Evolutionary conservation across 2,113 vertebrate genomes (phyloP).

Genomic region (Ranitomeya imitator): DNA sequence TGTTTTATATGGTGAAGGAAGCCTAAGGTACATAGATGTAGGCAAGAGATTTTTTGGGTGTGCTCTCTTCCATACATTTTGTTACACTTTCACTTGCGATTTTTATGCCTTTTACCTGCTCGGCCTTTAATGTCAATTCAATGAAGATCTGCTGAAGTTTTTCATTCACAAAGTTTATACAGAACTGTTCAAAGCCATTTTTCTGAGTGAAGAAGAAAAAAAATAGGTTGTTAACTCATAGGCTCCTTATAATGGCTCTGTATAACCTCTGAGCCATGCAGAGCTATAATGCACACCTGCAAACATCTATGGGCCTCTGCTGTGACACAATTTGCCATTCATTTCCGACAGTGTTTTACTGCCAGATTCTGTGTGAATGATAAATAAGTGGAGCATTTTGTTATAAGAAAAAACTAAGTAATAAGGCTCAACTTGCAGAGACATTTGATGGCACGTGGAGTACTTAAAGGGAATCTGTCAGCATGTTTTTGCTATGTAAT

Average conservation of each 20-base stretch:
- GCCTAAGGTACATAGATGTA: too few relatives aligned
- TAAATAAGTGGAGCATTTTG: too few relatives aligned
- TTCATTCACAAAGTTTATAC: conserved; percentile 98
- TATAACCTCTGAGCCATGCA: not conserved
- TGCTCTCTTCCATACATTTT: not conserved
- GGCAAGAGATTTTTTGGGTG: not conserved
- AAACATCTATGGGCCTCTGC: not conserved
- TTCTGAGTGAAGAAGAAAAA: conserved; percentile 70
- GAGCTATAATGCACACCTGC: not conserved
- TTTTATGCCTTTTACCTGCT: conserved; percentile 81
- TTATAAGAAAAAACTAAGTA: too few relatives aligned
- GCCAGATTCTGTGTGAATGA: too few relatives aligned
- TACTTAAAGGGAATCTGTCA: too few relatives aligned
- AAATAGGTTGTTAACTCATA: not conserved
- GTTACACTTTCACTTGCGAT: not conserved
- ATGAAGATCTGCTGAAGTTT: conserved; percentile 99
- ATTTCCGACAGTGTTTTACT: too few relatives aligned
- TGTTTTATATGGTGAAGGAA: too few relatives aligned
- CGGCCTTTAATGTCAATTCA: conserved; percentile 94
- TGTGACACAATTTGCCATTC: too few relatives aligned
- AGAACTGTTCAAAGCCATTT: conserved; percentile 98
- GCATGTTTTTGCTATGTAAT: too few relatives aligned
- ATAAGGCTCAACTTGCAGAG: too few relatives aligned
- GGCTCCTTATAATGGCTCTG: not conserved
- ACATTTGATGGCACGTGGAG: too few relatives aligned